Evolutionary conservation across 2,888 invertebrate genomes (phyloP), one percentile per base, ranked within the genome.

Genomic region (Dasysyrphus tricinctus): DNA sequence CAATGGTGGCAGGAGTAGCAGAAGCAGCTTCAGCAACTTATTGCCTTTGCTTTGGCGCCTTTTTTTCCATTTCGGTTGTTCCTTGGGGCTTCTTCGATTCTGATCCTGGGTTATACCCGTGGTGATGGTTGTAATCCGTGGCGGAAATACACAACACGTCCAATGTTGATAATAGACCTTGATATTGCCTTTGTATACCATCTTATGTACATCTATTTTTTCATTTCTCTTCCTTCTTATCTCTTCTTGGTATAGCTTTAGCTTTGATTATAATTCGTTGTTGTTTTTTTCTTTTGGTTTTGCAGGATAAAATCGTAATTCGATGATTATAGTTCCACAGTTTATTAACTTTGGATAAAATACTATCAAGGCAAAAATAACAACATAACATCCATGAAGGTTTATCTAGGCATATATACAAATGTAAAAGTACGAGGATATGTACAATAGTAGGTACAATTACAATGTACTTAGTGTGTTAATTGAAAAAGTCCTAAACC

Each of bases 131-230:
- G 65, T 80, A 84, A 76, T 84, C 80, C 84, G 37, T 80, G 84
- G 80, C 76, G 77, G 73, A 74, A 69, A 51, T 61, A 77, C 76
- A 80, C 81, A 85, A 74, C 85, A 85, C 85, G 77, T 80, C 81
- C 85, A 77, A 70, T 37, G 69, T 73, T 85, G 77, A 85, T 81
- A 85, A 85, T 81, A 80, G 67, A 77, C 19, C 44, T 49, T 74
- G 81, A 80, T 85, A 85, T 80, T 73, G 69, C 51, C 65, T 77
- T 77, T 24, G 24, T 24, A 24, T 24, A 24, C 24, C 24, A n/a
- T n/a, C n/a, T n/a, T 73, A 54, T 75, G 51, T 44, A 7, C 14
- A 14, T 42, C 74, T n/a, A n/a, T n/a, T 63, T 67, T 67, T 44
- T 69, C 3, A 32, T 80, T 63, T 67, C 54, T 34, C 59, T 2